phyloP scores from a whole-genome alignment of 2,113 vertebrate species.

The Falcunculus frontatus region DNA sequence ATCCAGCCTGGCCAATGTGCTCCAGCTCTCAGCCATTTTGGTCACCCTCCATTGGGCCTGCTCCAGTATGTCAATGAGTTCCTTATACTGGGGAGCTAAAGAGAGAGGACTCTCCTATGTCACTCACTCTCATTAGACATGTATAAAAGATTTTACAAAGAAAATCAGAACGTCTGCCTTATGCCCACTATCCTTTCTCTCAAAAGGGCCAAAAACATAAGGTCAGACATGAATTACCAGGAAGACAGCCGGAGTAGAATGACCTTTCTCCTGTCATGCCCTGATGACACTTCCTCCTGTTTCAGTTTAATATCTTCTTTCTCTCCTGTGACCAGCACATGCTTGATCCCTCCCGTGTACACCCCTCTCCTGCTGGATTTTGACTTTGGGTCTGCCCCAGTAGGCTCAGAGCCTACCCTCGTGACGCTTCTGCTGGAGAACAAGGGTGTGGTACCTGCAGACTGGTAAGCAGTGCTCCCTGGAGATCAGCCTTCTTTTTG shows the following conservation, averaged over 20 bases:
- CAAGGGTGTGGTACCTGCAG: conserved; percentile 76
- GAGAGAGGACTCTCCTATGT: background rate
- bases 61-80: background rate
- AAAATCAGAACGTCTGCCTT: background rate
- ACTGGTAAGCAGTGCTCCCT: conserved; percentile 77
- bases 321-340: conserved; percentile 59
- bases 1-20: background rate
- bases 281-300: background rate
- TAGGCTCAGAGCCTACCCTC: conserved; percentile 74
- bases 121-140: background rate
- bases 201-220: background rate
- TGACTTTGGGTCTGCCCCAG: conserved; percentile 82
- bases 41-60: background rate
- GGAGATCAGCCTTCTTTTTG: background rate
- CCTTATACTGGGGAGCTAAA: background rate
- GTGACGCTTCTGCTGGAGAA: conserved; percentile 83
- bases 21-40: background rate
- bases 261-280: background rate
- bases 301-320: background rate
- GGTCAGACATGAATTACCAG: background rate
- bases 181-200: background rate
- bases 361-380: conserved; percentile 82
- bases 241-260: background rate
- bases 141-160: background rate
- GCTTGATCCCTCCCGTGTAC: conserved; percentile 70